Evolutionary conservation across 2,113 vertebrate species (phyloP), one percentile per base, ranked within the genome.

Genomic region (Erinaceus europaeus): DNA sequence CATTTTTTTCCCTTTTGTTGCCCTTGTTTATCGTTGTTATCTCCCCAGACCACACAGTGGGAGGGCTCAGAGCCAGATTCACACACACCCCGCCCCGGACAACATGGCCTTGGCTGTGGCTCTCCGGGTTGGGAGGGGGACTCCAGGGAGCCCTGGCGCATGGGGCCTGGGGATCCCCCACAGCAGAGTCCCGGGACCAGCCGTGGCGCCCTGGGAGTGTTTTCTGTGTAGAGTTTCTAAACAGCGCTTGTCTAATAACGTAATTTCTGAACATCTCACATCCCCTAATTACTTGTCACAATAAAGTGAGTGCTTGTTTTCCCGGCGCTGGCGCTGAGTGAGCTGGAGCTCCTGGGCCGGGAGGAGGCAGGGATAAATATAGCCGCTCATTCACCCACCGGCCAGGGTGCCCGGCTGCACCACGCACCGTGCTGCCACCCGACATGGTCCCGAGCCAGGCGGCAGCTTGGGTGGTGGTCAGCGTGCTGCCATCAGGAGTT

Each of bases 241-340:
- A 92, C 94, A 40, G 69, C 88, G 94, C 96, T 97, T 94, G 93
- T 95, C 97, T 94, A 97, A 96, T 96, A 97, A 97, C 96, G 95
- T 91, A 84, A 95, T 95, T 94, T 96, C 94, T 95, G 92, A 96
- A 94, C 90, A 59, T 95, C 94, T 96, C 92, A 20, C 95, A 48
- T 97, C 94, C 84, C 84, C 90, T 97, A 96, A 97, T 97, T 96
- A 88, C 95, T 96, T 96, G 96, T 97, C 96, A 96, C 86, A 94
- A 61, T 87, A 97, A 94, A 3, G 0, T 80, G 91, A 94, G 3
- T 27, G 91, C 67, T 52, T 88, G 40, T 92, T 94, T 94, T 86
- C 74, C 90, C 42, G 9, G 81, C 3, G 46, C 15, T 83, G 2
- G 82, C 69, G 68, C 34, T 13, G 78, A 71, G 20, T 12, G 20